phyloP scores from a whole-genome alignment of 2,888 invertebrate genomes.

The Melitaea athalia region DNA sequence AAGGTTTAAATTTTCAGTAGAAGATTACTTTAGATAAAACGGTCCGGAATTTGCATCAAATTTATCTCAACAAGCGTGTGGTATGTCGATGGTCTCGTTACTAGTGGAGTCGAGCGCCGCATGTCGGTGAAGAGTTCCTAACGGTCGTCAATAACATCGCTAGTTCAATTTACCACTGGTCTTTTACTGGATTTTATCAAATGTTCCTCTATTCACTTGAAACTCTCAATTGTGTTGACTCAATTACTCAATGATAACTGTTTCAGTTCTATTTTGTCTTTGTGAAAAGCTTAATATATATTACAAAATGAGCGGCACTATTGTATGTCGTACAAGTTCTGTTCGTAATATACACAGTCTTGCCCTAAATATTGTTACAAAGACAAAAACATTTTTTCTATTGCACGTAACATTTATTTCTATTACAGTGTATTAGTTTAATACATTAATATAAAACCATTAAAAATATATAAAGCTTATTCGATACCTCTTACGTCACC shows the following conservation, averaged over 20 bases:
- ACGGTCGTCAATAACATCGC: slow-evolving; percentile 36
- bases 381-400: no score
- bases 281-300: not conserved
- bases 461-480: no score
- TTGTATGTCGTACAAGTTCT: no score
- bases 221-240: not conserved
- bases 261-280: not conserved
- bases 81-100: slow-evolving; percentile 37
- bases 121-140: slow-evolving; percentile 34
- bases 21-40: slow-evolving; percentile 11
- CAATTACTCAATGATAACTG: not conserved
- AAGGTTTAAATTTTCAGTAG: not conserved
- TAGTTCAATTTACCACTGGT: slow-evolving; percentile 28
- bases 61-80: slow-evolving; percentile 29
- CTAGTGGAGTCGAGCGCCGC: slow-evolving; percentile 30
- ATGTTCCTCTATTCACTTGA: not conserved
- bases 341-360: no score
- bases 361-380: no score
- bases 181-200: slow-evolving; percentile 21
- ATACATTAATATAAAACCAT: no score
- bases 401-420: no score
- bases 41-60: slow-evolving; percentile 19
- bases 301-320: no score
- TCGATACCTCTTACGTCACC: no score
- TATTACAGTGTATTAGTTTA: no score